Evolutionary conservation across 1,140 invertebrate species (phyloP), one percentile per base, ranked within the genome.

Genomic region (Notospermus geniculatus): DNA sequence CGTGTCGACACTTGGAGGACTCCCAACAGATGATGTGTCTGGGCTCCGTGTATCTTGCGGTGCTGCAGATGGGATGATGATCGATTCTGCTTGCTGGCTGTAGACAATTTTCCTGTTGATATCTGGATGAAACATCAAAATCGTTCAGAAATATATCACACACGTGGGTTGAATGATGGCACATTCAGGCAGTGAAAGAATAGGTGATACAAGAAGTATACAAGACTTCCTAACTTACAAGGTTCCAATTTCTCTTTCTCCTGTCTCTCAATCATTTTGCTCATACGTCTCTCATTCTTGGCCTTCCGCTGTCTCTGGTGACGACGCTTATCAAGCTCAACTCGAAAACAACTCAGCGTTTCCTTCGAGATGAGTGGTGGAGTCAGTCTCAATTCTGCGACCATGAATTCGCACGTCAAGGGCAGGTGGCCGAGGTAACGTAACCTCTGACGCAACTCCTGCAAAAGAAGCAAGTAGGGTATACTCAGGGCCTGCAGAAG

Each of bases 361-460:
- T 76, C 85, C 50, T 85, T 70, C 11, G 87, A 88, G 0, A 97
- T 83, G 27, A 88, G 73, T 2, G 90, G 90, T 50, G 87, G 85
- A 68, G 85, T 82, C 11, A 97, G 80, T 61, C 91, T 85, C 39
- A 97, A 85, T 81, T 98, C 95, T 22, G 91, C 90, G 27, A 96
- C 85, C 73, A 93, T 90, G 81, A 95, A 95, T 62, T 90, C 88
- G 73, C 92, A 92, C 64, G 91, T 90, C 0, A 96, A 78, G 1
- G 95, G 94, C 64, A 98, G 83, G 81, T 97, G 94, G 59, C 88
- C 87, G 22, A 97, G 82, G 73, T 92, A 96, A 28, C 91, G 86
- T 70, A 93, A 80, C 54, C 91, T 84, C 63, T 86, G 85, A 50
- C 90, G 84, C 62, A 91, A 80, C 54, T 79, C 75, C 73, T 80